Evolutionary conservation across 23 tunicate genomes (phyloP).

Genomic region (Clavelina lepadiformis): DNA sequence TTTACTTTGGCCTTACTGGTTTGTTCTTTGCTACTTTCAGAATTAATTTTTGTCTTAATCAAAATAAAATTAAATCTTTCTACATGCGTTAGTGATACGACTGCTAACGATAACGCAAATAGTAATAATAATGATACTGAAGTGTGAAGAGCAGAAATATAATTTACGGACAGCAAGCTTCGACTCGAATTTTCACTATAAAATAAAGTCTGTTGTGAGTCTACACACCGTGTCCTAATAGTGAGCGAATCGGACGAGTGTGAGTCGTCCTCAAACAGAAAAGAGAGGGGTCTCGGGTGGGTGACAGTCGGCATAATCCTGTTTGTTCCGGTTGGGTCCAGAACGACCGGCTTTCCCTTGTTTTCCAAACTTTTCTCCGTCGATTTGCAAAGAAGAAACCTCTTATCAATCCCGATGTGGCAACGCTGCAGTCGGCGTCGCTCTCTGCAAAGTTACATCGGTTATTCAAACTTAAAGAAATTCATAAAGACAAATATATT

Average conservation of each 20-base stretch:
- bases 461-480: background rate
- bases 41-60: no score
- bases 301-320: slow-evolving; percentile 6
- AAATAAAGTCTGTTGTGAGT: no score
- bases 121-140: no score
- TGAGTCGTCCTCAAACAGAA: slow-evolving; percentile 75
- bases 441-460: slow-evolving; percentile 28
- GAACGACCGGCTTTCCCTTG: slow-evolving; percentile 34
- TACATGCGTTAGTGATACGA: no score
- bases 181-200: no score
- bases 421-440: slow-evolving; percentile 75
- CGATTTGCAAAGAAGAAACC: slow-evolving; percentile 48
- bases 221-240: slow-evolving; percentile 57
- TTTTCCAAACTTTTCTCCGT: slow-evolving; percentile 2
- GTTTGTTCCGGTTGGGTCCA: slow-evolving; percentile 4
- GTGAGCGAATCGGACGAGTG: slow-evolving; percentile 61
- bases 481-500: no score
- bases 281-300: slow-evolving; percentile 61
- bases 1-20: no score
- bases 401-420: slow-evolving; percentile 64
- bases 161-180: no score
- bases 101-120: no score
- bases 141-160: no score
- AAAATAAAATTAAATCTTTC: no score
- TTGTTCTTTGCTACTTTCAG: no score